A percentile compares a stretch with the other conserved stretches of the same genome.
These are phyloP conservation scores for Thalassophryne amazonica DNA, from an alignment of 2,797 vertebrate genomes.

Conservation along the genomic window DNA sequence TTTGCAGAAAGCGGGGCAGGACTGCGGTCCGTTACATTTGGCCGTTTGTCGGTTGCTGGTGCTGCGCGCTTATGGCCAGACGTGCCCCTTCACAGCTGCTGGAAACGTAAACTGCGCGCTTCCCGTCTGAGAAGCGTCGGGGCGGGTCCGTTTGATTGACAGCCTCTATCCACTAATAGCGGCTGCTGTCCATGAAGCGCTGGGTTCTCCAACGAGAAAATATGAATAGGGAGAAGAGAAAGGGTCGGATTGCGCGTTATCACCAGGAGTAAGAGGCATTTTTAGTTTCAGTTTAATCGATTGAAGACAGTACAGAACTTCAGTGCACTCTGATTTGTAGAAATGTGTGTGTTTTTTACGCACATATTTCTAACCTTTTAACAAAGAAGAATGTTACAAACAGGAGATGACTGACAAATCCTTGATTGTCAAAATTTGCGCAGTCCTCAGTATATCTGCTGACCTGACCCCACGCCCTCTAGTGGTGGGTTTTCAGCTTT, in stretches of 20 bases:
- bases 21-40: conserved; percentile 57
- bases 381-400: no score
- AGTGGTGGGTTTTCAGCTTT: background rate
- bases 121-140: conserved; percentile 44
- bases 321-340: no score
- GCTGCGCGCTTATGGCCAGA: conserved; percentile 35
- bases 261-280: background rate
- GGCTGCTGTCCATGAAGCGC: conserved; percentile 1
- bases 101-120: conserved; percentile 34
- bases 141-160: conserved; percentile 67
- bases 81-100: conserved; percentile 50
- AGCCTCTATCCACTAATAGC: conserved; percentile 47
- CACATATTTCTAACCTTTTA: no score
- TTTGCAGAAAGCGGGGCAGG: conserved; percentile 45
- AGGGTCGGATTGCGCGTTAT: background rate
- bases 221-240: background rate
- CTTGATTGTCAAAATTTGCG: no score
- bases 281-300: background rate
- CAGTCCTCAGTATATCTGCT: no score
- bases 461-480: conserved; percentile 10
- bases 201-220: no score
- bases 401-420: no score
- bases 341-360: background rate
- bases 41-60: conserved; percentile 12
- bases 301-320: background rate